Conservation (phyloP, 2,113 vertebrate species). For the pig (Sus scrofa) region T2T-Sscrofa CM000827.6:67606001-67606500, state of each 20-base stretch:
- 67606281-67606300: slow-evolving; percentile 83
- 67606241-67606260: slow-evolving; percentile 87
- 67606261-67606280: slow-evolving; percentile 76
- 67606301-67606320: slow-evolving; percentile 58
- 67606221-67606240: slow-evolving; percentile 22
- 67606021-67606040: slow-evolving; percentile 90
- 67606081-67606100: slow-evolving; percentile 84
- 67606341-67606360: slow-evolving; percentile 36
- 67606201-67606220: slow-evolving; percentile 89
- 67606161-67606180: slow-evolving; percentile 57
- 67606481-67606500: neutral
- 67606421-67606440: accelerated
- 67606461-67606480: slow-evolving; percentile 37
- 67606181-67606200: slow-evolving; percentile 85
- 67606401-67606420: neutral
- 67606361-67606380: slow-evolving; percentile 74
- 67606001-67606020: slow-evolving; percentile 89
- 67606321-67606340: neutral
- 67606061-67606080: slow-evolving; percentile 92
- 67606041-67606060: slow-evolving; percentile 92
- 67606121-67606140: neutral
- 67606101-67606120: neutral
- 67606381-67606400: neutral
- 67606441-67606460: neutral
- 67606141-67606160: slow-evolving; percentile 45